Percentiles rank a stretch among this genome's conserved stretches.
These are phyloP conservation scores for Babylonia areolata DNA, from an alignment of 1,140 invertebrate species.

Conservation along the genomic window DNA sequence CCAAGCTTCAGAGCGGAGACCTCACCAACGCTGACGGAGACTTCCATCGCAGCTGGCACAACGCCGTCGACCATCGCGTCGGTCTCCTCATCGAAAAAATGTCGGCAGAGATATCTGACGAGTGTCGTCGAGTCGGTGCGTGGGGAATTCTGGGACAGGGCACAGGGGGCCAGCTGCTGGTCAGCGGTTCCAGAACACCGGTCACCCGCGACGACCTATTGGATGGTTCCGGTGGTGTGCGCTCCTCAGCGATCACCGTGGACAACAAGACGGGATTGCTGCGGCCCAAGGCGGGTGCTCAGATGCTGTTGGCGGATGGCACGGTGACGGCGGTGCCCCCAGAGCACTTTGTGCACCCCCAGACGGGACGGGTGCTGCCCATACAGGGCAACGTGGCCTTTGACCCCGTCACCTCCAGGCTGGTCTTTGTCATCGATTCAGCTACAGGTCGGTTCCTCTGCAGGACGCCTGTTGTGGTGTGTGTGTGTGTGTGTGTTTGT, in stretches of 20 bases:
- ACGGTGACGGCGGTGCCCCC: slow-evolving; percentile 54
- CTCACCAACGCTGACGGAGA: slow-evolving; percentile 53
- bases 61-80: slow-evolving; percentile 55
- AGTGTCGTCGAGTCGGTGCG: slow-evolving; percentile 65
- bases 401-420: slow-evolving; percentile 65
- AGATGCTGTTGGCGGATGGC: slow-evolving; percentile 66
- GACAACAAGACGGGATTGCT: slow-evolving; percentile 66
- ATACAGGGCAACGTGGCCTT: slow-evolving; percentile 70
- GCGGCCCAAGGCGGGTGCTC: slow-evolving; percentile 56
- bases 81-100: slow-evolving; percentile 63
- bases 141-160: slow-evolving; percentile 71
- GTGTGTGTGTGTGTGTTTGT: background rate
- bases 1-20: slow-evolving; percentile 61
- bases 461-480: background rate
- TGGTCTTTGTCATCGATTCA: slow-evolving; percentile 69
- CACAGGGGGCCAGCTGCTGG: slow-evolving; percentile 63
- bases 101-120: slow-evolving; percentile 57
- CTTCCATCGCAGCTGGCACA: slow-evolving; percentile 60
- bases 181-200: slow-evolving; percentile 56
- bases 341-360: slow-evolving; percentile 69
- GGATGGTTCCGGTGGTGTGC: slow-evolving; percentile 43
- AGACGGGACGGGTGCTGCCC: slow-evolving; percentile 69
- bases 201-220: slow-evolving; percentile 61
- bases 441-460: slow-evolving; percentile 61
- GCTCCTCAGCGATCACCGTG: slow-evolving; percentile 17